phyloP scores from a whole-genome alignment of 2,888 invertebrate species.

The Xanthia togata region DNA sequence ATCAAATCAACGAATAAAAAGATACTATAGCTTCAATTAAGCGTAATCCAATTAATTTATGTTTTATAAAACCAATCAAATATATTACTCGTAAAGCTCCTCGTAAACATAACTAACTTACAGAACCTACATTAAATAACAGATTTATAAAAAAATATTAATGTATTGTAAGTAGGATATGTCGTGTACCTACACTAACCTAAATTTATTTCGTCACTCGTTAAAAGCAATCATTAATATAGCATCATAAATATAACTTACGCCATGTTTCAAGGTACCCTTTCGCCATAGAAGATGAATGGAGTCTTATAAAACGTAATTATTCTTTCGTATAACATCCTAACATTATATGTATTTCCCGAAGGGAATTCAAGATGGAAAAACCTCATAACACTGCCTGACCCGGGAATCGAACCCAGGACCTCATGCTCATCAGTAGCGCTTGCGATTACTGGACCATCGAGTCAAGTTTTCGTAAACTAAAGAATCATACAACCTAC shows the following conservation, averaged over 20 bases:
- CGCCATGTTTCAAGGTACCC: slow-evolving; percentile 53
- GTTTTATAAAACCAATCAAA: slow-evolving; percentile 13
- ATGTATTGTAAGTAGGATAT: slow-evolving; percentile 9
- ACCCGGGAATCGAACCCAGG: not conserved
- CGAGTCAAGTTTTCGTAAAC: not conserved
- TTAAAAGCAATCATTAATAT: slow-evolving; percentile 29
- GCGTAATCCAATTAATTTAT: slow-evolving; percentile 25
- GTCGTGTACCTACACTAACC: slow-evolving; percentile 32
- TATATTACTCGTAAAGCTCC: slow-evolving; percentile 12
- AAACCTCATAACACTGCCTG: not conserved
- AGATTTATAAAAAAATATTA: slow-evolving; percentile 23
- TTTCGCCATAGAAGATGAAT: slow-evolving; percentile 40
- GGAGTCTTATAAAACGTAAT: slow-evolving; percentile 5
- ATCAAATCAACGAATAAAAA: slow-evolving; percentile 6
- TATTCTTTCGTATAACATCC: not conserved
- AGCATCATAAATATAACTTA: slow-evolving; percentile 36
- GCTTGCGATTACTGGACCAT: not conserved
- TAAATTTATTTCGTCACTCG: slow-evolving; percentile 33
- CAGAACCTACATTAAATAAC: not conserved
- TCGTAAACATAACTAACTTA: slow-evolving; percentile 12
- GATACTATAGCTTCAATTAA: slow-evolving; percentile 10
- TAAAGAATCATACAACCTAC: not conserved
- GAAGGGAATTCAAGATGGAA: not conserved
- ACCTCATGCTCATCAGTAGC: not conserved
- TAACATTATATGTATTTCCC: not conserved